These are phyloP conservation scores for Erannis defoliaria DNA, from an alignment of 2,888 invertebrate species.

Conservation along the genomic window DNA sequence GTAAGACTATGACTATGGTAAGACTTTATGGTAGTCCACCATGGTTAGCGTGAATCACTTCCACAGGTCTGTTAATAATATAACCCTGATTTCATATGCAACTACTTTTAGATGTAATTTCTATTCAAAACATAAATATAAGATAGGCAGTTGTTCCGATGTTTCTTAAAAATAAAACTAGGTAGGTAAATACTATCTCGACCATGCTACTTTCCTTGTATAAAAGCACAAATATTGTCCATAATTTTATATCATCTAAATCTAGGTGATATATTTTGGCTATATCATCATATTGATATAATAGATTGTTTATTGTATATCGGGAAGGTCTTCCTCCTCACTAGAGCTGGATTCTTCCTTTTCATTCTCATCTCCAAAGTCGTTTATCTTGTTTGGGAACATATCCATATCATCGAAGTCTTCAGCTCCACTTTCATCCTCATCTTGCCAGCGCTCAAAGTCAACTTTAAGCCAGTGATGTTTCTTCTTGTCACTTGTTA, in stretches of 20 bases:
- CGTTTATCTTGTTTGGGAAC: conserved; percentile 69
- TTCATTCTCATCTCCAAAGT: conserved; percentile 70
- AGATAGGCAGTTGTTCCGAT: conserved; percentile 11
- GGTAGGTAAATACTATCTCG: conserved; percentile 22
- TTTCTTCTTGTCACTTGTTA: conserved; percentile 95
- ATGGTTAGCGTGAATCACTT: too few species aligned
- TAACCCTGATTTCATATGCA: neutral
- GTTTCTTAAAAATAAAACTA: conserved; percentile 29
- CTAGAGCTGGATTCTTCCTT: conserved; percentile 90
- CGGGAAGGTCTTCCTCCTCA: conserved; percentile 91
- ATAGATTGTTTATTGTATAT: conserved; percentile 84
- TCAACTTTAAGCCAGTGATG: conserved; percentile 98
- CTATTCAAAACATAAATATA: neutral
- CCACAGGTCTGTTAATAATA: neutral
- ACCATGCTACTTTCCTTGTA: conserved; percentile 52
- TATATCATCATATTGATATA: conserved; percentile 42
- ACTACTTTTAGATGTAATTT: neutral
- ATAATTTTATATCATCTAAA: conserved; percentile 50
- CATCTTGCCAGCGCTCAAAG: conserved; percentile 99
- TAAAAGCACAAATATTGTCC: conserved; percentile 62
- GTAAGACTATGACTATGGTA: too few species aligned
- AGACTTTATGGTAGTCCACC: too few species aligned
- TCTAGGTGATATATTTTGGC: conserved; percentile 54
- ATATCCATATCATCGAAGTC: conserved; percentile 83
- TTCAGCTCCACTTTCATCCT: conserved; percentile 96